Evolutionary conservation across 2,888 invertebrate species (phyloP), one percentile per base, ranked within the genome.

Genomic region (Balanococcus diminutus): DNA sequence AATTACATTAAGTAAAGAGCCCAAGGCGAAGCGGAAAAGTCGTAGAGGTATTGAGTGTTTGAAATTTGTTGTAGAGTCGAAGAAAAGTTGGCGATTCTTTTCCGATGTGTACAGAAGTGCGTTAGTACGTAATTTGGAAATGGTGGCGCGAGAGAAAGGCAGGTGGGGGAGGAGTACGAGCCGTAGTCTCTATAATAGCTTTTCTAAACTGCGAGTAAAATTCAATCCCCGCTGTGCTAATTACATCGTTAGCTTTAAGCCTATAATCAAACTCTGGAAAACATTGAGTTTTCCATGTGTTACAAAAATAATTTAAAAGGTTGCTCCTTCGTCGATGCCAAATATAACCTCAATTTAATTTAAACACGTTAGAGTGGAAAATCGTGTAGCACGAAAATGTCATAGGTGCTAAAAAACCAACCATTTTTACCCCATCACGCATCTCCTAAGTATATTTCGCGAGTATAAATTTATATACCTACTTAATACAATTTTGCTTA

Each of bases 171-270:
- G 28, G 28, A 9, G 56, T 22, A 22, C 46, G 61, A 61, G 25
- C 61, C 25, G 67, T 2, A 28, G 31, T 1, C 28, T 28, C 14
- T 25, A 9, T n/a, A n/a, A n/a, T 72, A 25, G 16, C 46, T 56
- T 22, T 22, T 14, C 25, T 1, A 28, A 79, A 32, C 32, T 32
- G 9, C 9, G 56, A 36, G 75, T 32, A 36, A 79, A 79, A 79
- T 79, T 79, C 31, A 79, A 79, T 79, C 75, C 67, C 75, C 36
- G 75, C 75, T 79, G 75, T 16, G 75, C 75, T 79, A 79, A 79
- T 79, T 79, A 79, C 75, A 79, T 79, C 75, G 75, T 79, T 79
- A 79, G 36, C 19, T 79, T 19, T 79, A 79, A 79, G 75, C 75
- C 36, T 79, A 79, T 79, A 79, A 79, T 79, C 75, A 79, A 79